Evolutionary conservation across 2,113 vertebrate genomes (phyloP).

Genomic region (human): DNA sequence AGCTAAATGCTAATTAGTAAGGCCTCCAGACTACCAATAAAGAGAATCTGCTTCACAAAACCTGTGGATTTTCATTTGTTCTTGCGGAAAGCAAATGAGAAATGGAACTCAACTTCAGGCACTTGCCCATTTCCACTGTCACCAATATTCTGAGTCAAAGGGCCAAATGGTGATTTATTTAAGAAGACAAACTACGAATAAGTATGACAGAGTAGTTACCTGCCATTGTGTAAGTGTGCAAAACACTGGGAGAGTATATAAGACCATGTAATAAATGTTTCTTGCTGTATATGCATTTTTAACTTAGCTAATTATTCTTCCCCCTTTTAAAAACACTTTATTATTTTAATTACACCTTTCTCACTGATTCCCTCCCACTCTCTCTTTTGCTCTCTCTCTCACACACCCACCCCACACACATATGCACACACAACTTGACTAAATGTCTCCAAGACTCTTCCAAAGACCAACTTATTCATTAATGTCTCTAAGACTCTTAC

Average conservation of each 20-base stretch:
- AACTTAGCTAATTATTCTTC: constrained; percentile 8
- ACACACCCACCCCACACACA: neutral
- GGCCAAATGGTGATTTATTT: neutral
- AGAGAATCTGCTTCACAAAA: neutral
- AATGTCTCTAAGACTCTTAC: neutral
- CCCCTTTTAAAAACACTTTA: neutral
- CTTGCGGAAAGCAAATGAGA: neutral
- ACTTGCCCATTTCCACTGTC: neutral
- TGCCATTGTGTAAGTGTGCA: neutral
- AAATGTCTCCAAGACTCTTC: neutral
- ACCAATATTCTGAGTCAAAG: neutral
- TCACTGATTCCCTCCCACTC: neutral
- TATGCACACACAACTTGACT: neutral
- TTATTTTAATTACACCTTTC: neutral
- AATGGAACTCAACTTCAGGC: neutral
- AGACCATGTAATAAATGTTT: neutral
- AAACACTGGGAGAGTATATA: neutral
- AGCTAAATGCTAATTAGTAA: constrained; percentile 41
- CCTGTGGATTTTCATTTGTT: neutral
- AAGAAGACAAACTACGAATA: neutral
- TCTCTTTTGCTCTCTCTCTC: neutral
- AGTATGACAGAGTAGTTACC: neutral
- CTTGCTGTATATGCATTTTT: neutral
- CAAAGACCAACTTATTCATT: neutral
- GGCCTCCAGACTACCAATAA: neutral